phyloP scores from a whole-genome alignment of 2,797 vertebrate genomes.

The Adrianichthys oophorus region DNA sequence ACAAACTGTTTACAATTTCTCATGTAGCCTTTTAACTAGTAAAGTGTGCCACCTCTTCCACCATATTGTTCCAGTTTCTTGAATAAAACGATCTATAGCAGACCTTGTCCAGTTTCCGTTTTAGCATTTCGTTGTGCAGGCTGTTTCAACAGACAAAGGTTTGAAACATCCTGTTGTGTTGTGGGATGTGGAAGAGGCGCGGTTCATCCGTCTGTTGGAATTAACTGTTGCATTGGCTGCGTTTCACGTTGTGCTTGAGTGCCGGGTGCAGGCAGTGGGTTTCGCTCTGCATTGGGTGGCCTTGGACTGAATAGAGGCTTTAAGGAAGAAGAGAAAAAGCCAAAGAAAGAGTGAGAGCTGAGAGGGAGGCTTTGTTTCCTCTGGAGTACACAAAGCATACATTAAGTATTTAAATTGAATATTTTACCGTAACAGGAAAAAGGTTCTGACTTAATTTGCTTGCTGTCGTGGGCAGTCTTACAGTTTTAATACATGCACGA shows the following conservation, averaged over 20 bases:
- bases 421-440: constrained; percentile 18
- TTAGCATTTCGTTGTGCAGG: too few relatives aligned
- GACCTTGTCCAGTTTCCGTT: too few relatives aligned
- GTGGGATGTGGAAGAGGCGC: too few relatives aligned
- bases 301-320: constrained; percentile 31
- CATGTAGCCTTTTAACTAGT: too few relatives aligned
- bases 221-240: too few relatives aligned
- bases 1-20: too few relatives aligned
- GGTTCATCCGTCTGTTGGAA: too few relatives aligned
- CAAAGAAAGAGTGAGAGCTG: constrained; percentile 2
- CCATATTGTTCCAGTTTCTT: too few relatives aligned
- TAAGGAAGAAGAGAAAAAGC: constrained; percentile 13
- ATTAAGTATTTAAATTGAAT: constrained; percentile 13
- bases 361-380: constrained; percentile 11
- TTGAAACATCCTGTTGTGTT: too few relatives aligned
- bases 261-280: constrained; percentile 23
- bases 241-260: constrained; percentile 13
- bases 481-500: constrained; percentile 14
- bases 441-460: constrained; percentile 9
- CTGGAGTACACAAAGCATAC: neutral
- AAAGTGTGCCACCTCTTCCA: too few relatives aligned
- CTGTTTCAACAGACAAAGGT: too few relatives aligned
- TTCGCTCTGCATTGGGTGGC: constrained; percentile 52
- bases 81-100: too few relatives aligned
- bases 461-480: constrained; percentile 1